phyloP scores from a whole-genome alignment of 2,888 invertebrate species.

The Sesia bembeciformis region DNA sequence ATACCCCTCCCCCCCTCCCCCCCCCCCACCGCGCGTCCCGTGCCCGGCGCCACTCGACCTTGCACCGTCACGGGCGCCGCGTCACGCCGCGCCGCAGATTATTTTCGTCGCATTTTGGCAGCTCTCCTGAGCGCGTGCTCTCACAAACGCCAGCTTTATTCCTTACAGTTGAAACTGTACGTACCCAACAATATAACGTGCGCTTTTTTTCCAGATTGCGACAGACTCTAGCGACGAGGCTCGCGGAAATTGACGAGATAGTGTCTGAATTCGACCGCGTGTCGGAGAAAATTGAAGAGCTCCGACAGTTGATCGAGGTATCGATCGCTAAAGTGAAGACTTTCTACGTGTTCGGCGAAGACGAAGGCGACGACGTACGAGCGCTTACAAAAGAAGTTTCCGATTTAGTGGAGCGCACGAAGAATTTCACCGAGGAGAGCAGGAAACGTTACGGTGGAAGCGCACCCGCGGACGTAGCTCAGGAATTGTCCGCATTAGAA shows the following conservation, averaged over 20 bases:
- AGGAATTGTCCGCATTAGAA: slow-evolving; percentile 88
- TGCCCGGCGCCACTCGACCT: slow-evolving; percentile 44
- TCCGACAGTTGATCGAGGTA: slow-evolving; percentile 79
- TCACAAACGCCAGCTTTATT: slow-evolving; percentile 29
- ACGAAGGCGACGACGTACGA: slow-evolving; percentile 77
- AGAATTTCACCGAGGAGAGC: slow-evolving; percentile 74
- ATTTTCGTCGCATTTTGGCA: slow-evolving; percentile 70
- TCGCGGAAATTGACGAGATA: slow-evolving; percentile 82
- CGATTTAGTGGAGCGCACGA: slow-evolving; percentile 71
- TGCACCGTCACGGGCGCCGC: slow-evolving; percentile 57
- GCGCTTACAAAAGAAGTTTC: slow-evolving; percentile 74
- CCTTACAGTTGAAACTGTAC: slow-evolving; percentile 29
- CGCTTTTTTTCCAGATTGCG: slow-evolving; percentile 80
- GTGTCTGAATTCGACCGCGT: slow-evolving; percentile 84
- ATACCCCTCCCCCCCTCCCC: background rate
- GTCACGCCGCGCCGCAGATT: slow-evolving; percentile 62
- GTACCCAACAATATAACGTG: slow-evolving; percentile 21
- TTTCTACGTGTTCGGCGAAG: slow-evolving; percentile 85
- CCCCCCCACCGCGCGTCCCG: slow-evolving; percentile 6
- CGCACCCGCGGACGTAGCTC: slow-evolving; percentile 85
- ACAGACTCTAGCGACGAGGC: slow-evolving; percentile 84
- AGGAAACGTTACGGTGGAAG: slow-evolving; percentile 77
- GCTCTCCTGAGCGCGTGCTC: slow-evolving; percentile 38
- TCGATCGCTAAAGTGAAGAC: slow-evolving; percentile 78
- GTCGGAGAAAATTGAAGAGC: slow-evolving; percentile 80